Base-by-base conservation (phyloP, 2,888 invertebrate genomes). In the Trachelus stipa region DNA sequence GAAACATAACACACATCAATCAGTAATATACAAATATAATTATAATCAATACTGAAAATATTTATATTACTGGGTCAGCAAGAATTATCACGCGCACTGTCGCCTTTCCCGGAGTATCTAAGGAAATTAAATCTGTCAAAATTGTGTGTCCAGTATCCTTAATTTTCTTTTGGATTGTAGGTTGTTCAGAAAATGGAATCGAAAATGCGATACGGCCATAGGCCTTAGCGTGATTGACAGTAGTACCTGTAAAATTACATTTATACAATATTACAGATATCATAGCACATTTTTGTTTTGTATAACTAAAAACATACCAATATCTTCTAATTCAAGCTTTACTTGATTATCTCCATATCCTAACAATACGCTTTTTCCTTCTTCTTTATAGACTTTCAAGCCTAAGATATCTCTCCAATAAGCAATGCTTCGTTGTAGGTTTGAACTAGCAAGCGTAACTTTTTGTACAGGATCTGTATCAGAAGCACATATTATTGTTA, bases 21-120 rank as follows among this genome's bases (percentile, higher is more conserved):
- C n/a, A 74, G 12, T 75, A 23, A 73, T 9, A 75, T 23, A 33
- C 34, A 73, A 34, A 73, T 56, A 30, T 78, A 68, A 34, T 68
- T 71, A 35, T 68, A 77, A 34, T 75, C 12, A 40, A 75, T 30
- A 76, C 56, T 4, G 12, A 30, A 69, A 34, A n/a, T 40, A 6
- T 31, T 34, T 15, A n/a, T 35, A 92, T 91, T 90, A 94, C 95
- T 0, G 99, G 99, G 93, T 99, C 99, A 1, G 97, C 98, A 4
- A 99, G 92, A 87, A 99, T 99, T 79, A 99, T 97, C 56, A 99
- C 99, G 82, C 97, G 94, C 0, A 99, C 99, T 0, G 97, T 97
- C 0, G 98, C 98, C 92, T 99, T 99, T 73, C 98, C 99, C 0
- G 99, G 99, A 0, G 99, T 99, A 88, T 98, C 98, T 82, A 99